Evolutionary conservation across 2,888 invertebrate species (phyloP), one percentile per base, ranked within the genome.

Genomic region (Ariolimax columbianus): DNA sequence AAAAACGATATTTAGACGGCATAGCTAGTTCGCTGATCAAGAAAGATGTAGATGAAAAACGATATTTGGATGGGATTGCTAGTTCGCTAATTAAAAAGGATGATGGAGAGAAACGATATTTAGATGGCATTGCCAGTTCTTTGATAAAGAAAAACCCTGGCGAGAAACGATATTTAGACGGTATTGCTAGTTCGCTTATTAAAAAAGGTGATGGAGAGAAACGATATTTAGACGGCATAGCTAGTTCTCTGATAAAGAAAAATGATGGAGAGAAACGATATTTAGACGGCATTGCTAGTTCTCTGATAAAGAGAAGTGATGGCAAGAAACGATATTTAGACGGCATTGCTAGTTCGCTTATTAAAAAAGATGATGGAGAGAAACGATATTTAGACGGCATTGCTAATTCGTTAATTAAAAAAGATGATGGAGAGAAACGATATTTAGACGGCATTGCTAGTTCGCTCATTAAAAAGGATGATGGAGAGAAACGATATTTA

Each of bases 11-110:
- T 23, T 43, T 73, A 7, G 73, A 73, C n/a, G 73, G 73, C 30
- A 73, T 73, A 14, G 73, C 73, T 7, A 73, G 73, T 73, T 73
- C 73, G 43, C n/a, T 73, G n/a, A 73, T 73, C 30, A 73, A 73
- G 43, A 72, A 72, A 40, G 72, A 72, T 14, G 72, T 40, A 26
- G 72, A 40, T 26, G 40, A 72, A 6, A 72, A 72, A 72, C 72
- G 72, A 0, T 72, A 72, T 23, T 72, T 72, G 7, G 72, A 72
- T 72, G 72, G 72, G 0, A 72, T 72, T 26, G 72, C 72, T 6
- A 72, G 72, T 72, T 72, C 72, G 26, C 26, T 72, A 1, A 72
- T 72, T 40, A 72, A 72, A 30, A 72, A 72, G 7, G 72, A 72
- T 26, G 72, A 72, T 30, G 72, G 72, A 1, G 72, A 72, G 26